Evolutionary conservation across 2,113 vertebrate genomes (phyloP), one percentile per base, ranked within the genome.

Genomic region (Rhagologus leucostigma): DNA sequence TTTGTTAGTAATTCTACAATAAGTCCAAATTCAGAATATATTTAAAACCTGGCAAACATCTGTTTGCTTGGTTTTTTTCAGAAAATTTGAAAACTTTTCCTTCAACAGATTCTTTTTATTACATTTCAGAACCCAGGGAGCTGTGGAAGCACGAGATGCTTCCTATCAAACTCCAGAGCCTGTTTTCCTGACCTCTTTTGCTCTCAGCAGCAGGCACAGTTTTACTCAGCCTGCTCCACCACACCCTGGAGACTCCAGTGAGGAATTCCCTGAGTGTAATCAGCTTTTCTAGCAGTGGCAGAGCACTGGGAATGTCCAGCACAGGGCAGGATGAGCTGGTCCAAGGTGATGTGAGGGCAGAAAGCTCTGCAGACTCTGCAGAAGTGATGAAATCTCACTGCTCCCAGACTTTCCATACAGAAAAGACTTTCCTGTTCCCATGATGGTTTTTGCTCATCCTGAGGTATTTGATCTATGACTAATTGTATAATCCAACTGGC

Each of bases 321-420:
- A 32, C 4, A 0, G 30, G 46, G 41, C 59, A 69, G 11, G 46
- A 62, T 17, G 69, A 87, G 78, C 64, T n/a, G 29, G 15, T 18
- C 0, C 1, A 0, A 27, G 79, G 65, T 3, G 35, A 62, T 0
- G 0, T 0, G 3, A 46, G 49, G 67, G 67, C 60, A 83, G 41
- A 88, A 19, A 8, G 10, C 33, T 7, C 57, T 55, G 57, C 59
- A 55, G 63, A 9, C 29, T 39, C 52, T 14, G 9, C 46, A 47
- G 59, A 69, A 74, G 65, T 35, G 42, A 42, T 9, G 12, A 55
- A 46, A 76, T 46, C 55, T 64, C 80, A 30, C 35, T 73, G 57
- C 18, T 55, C 20, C 35, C 47, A 68, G 16, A 64, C 59, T 68
- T 81, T 35, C 44, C 41, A 32, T 4, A 5, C 8, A 37, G 46